Conservation (phyloP, 1,140 invertebrate genomes). For the Diorhabda sublineata region DNA sequence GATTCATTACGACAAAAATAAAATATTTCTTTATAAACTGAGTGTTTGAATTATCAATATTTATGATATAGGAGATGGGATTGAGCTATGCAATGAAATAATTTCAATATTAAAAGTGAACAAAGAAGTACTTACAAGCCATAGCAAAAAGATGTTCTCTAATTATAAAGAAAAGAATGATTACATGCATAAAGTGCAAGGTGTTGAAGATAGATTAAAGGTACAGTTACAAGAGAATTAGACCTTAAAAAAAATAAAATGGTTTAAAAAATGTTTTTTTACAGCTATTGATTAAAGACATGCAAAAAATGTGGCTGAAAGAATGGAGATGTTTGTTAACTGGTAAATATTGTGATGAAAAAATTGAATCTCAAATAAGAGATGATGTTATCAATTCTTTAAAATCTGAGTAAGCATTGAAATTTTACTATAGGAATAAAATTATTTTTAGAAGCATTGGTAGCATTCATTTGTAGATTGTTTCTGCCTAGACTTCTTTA, state of each 20-base stretch:
- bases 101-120: constrained; percentile 25
- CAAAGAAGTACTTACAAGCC: constrained; percentile 20
- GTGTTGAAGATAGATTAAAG: constrained; percentile 26
- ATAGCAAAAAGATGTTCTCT: constrained; percentile 21
- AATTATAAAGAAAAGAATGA: constrained; percentile 23
- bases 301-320: constrained; percentile 36
- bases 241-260: background rate
- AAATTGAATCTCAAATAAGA: constrained; percentile 24
- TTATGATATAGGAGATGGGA: constrained; percentile 1
- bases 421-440: constrained; percentile 7
- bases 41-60: too few species aligned
- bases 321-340: constrained; percentile 40
- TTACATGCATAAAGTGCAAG: constrained; percentile 20
- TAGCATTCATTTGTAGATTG: too few species aligned
- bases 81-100: constrained; percentile 23
- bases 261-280: constrained; percentile 19
- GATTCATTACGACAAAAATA: too few species aligned
- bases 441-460: too few species aligned
- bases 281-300: constrained; percentile 34
- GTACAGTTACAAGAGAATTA: constrained; percentile 19
- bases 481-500: too few species aligned
- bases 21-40: too few species aligned
- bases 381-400: constrained; percentile 25
- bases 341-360: constrained; percentile 34
- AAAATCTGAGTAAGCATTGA: constrained; percentile 26